Conservation (phyloP, 1,140 invertebrate genomes). For the Bombus vancouverensis region DNA sequence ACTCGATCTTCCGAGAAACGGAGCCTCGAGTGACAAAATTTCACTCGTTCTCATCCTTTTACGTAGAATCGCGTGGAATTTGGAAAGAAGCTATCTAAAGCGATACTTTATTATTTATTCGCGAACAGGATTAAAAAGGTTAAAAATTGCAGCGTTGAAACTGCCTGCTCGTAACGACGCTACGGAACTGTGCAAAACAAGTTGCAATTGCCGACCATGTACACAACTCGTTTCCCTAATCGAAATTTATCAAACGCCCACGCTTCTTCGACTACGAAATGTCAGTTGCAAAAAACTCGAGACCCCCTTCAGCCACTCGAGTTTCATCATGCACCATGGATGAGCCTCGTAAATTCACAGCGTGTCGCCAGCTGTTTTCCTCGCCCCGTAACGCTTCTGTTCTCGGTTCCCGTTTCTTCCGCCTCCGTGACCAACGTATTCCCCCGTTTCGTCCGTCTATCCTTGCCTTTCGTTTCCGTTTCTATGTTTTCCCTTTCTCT, state of each 20-base stretch:
- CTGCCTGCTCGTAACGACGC: no score
- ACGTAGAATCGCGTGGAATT: no score
- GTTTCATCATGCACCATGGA: neutral
- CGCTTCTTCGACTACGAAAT: neutral
- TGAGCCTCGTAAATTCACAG: neutral
- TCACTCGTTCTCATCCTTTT: no score
- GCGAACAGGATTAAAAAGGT: no score
- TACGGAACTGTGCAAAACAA: neutral
- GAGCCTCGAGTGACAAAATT: no score
- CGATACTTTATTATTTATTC: no score
- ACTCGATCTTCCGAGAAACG: no score
- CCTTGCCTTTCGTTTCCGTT: constrained; percentile 4
- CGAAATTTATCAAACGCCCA: neutral
- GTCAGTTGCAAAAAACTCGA: neutral
- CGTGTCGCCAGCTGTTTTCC: constrained; percentile 19
- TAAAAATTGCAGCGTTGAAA: no score
- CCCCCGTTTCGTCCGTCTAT: neutral
- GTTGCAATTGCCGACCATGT: neutral
- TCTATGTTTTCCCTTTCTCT: neutral
- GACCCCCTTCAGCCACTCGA: neutral
- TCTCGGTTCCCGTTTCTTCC: neutral
- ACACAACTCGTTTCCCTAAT: neutral
- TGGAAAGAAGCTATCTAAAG: no score
- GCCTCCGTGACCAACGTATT: neutral
- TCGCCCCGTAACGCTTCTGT: neutral